Evolutionary conservation across 2,113 vertebrate genomes (phyloP), one percentile per base, ranked within the genome.

Genomic region (Ammodytes marinus): DNA sequence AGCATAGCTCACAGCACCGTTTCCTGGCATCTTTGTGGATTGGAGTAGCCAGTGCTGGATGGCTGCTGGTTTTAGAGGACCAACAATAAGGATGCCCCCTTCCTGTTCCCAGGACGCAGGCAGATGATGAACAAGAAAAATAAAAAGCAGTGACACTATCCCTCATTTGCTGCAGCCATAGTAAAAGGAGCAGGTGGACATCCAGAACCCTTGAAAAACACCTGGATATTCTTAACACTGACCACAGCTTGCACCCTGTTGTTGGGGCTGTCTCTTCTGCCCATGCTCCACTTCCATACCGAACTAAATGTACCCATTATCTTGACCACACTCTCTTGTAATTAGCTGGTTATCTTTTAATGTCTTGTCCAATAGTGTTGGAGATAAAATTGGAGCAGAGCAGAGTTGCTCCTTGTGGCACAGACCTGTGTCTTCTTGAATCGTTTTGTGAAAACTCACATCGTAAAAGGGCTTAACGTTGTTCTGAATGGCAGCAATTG

Each of bases 151-250:
- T 17, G 58, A 60, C 72, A 55, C 37, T 15, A 65, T 42, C 10
- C 13, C n/a, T 57, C 40, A 7, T 27, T 65, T 52, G 8, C 37
- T 66, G 55, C 42, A 52, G 59, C n/a, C n/a, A 42, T 17, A 67
- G 11, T 2, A 50, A 19, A 64, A 59, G 40, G 72, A 74, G 58
- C 74, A 84, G 79, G 77, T 74, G 57, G 57, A 60, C 69, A 69
- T 6, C n/a, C 46, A 63, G 58, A 74, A 59, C 35, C 37, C 13
- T 69, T 57, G 49, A 40, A 70, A 35, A 9, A n/a, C 54, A 69
- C 63, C 8, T 67, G 54, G 67, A 46, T 42, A 54, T 45, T 49
- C 35, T 74, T 42, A 69, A 66, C 50, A 70, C 52, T 76, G 47
- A 46, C 42, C 68, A 64, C 69, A 54, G 61, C 19, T 27, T 4